A percentile compares a stretch with the other conserved stretches of the same genome.
phyloP scores from a whole-genome alignment of 2,888 invertebrate species.

The Leptopterna dolabrata region DNA sequence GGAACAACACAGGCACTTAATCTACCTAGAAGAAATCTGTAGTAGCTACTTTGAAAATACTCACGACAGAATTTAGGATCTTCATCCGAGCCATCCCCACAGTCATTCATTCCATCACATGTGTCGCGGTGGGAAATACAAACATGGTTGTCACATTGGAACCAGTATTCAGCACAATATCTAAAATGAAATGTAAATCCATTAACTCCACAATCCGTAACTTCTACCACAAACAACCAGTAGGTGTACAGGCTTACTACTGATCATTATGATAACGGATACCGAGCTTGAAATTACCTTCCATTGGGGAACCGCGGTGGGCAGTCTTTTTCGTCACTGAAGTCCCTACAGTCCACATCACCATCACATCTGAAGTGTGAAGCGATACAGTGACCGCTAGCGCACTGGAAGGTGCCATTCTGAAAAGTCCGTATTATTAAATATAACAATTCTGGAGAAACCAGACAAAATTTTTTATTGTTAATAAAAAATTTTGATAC shows the following conservation, averaged over 20 bases:
- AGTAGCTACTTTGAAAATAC: no score
- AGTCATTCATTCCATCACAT: slow-evolving; percentile 94
- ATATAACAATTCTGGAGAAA: background rate
- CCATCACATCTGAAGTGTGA: slow-evolving; percentile 90
- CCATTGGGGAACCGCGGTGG: slow-evolving; percentile 75
- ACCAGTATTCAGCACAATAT: slow-evolving; percentile 89
- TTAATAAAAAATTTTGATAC: no score
- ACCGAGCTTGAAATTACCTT: background rate
- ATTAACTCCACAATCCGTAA: background rate
- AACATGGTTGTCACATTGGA: slow-evolving; percentile 88
- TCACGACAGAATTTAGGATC: slow-evolving; percentile 77
- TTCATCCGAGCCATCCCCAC: slow-evolving; percentile 92
- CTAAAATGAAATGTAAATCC: slow-evolving; percentile 65
- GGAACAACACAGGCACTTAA: no score
- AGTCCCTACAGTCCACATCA: slow-evolving; percentile 87
- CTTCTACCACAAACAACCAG: background rate
- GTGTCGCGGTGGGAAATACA: slow-evolving; percentile 91
- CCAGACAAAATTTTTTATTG: background rate
- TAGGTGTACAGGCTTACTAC: no score
- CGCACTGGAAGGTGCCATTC: slow-evolving; percentile 91
- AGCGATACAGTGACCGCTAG: slow-evolving; percentile 92
- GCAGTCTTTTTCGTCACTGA: slow-evolving; percentile 91
- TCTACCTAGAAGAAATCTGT: no score
- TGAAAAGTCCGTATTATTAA: slow-evolving; percentile 61
- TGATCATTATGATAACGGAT: background rate